Base-by-base conservation (phyloP, 2,888 invertebrate species). In the Auanema freiburgensis region DNA sequence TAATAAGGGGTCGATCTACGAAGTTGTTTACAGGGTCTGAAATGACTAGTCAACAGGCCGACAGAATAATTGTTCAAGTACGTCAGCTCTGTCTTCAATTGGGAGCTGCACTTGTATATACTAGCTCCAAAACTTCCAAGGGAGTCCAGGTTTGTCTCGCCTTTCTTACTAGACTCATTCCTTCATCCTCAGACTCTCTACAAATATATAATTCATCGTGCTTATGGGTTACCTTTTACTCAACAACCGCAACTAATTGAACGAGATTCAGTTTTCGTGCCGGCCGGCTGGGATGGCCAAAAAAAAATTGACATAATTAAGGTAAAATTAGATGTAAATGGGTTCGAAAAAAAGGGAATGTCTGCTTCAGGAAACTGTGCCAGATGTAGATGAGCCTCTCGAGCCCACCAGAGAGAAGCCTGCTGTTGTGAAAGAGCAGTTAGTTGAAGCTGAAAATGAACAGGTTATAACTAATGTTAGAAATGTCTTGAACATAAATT, bases 261-360 rank as follows among this genome's bases (percentile, higher is more conserved):
- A 52, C 69, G 77, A 43, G 79, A 81, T 46, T 65, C 69, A 16
- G 69, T 83, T 33, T 79, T 83, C 59, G 74, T 82, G 8, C 82
- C 82, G 6, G 76, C 82, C 21, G 82, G 82, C 5, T 82, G 82
- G 82, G 82, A 82, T 61, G 69, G 76, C 6, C 74, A 77, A 49
- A 74, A 78, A 59, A 82, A 83, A 65, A 74, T 83, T 54, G 77
- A 78, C 25, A 74, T 81, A 40, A 67, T 76, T 44, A 72, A 69
- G 62, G 80, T 76, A 25, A 40, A 24, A 6, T n/a, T 42, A 42
- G 14, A 14, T n/a, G n/a, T n/a, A n/a, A n/a, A n/a, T n/a, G n/a
- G 18, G 1, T 43, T 43, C 43, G 1, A n/a, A n/a, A n/a, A n/a
- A n/a, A n/a, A n/a, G n/a, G n/a, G n/a, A n/a, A n/a, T n/a, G n/a